Base-by-base conservation (phyloP, 2,797 vertebrate genomes). In the Labeo calbasu region DNA sequence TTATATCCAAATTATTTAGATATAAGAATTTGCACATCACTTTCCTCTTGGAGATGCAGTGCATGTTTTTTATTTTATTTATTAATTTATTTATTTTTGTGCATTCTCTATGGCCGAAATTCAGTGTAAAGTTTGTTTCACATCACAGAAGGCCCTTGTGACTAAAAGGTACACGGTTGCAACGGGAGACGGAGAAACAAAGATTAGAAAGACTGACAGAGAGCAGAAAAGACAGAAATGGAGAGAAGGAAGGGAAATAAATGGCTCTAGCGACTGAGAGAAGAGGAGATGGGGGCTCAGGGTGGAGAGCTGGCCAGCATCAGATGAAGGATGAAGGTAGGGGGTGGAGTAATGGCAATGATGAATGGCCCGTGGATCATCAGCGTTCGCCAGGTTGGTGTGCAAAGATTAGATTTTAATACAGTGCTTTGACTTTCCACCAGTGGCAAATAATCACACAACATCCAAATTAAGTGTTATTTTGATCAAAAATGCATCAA, bases 371-470 rank as follows among this genome's bases (percentile, higher is more conserved):
- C 23, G 32, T 90, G 90, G 93, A 91, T 94, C 93, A 94, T 95
- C 93, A 93, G 93, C 87, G 87, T 93, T 91, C 93, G 89, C 92
- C 93, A 93, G 94, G 94, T 94, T 94, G 92, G 90, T 93, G 93
- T 94, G 94, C 92, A 93, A 94, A 94, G 94, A 95, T 96, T 94
- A 94, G 93, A 95, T 95, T 95, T 95, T 93, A 95, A 95, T 95
- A 92, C 92, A 92, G 92, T 85, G 89, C 92, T 92, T 92, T 93
- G 84, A 84, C 85, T 86, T 70, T 90, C 92, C 91, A 93, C 91
- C 88, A 87, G 88, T 91, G 88, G 81, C 89, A 94, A 94, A 94
- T 94, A 94, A 94, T 94, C 93, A 94, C 91, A 89, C 85, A 82
- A 88, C 88, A 92, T 91, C 88, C 89, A 93, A 96, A 95, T 94